Percentiles rank a stretch among this genome's conserved stretches.
Evolutionary conservation across 2,113 vertebrate genomes (phyloP).

Genomic region (Mesembrinibis cayennensis): DNA sequence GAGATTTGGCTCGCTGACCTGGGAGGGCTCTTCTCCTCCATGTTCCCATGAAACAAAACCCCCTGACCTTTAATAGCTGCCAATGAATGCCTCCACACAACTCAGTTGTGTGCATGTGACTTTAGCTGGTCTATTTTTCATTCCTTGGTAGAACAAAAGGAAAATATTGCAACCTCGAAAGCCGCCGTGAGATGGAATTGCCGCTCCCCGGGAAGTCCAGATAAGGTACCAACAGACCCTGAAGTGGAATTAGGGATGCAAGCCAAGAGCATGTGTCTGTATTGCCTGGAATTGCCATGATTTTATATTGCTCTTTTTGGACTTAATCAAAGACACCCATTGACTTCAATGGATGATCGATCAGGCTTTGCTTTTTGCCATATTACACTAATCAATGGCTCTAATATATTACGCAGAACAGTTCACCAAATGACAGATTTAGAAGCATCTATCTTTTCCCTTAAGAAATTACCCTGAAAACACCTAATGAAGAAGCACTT

Average conservation of each 20-base stretch:
- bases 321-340: constrained; percentile 53
- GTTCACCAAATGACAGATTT: constrained; percentile 69
- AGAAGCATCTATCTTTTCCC: constrained; percentile 65
- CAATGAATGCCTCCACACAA: not conserved
- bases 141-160: not conserved
- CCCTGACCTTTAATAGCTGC: not conserved
- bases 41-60: not conserved
- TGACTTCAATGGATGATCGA: constrained; percentile 45
- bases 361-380: constrained; percentile 72
- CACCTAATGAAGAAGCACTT: constrained; percentile 63
- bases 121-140: not conserved
- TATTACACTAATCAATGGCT: constrained; percentile 73
- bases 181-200: not conserved
- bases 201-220: not conserved
- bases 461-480: constrained; percentile 69
- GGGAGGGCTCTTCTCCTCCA: not conserved
- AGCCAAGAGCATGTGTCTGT: constrained; percentile 4
- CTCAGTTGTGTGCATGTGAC: accelerated
- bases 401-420: constrained; percentile 71
- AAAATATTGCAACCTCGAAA: not conserved
- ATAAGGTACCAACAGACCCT: not conserved
- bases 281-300: constrained; percentile 63
- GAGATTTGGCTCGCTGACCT: not conserved
- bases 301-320: constrained; percentile 63
- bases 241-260: not conserved